These are phyloP conservation scores for Cotesia glomerata DNA, from an alignment of 1,140 invertebrate genomes.

Conservation along the genomic window DNA sequence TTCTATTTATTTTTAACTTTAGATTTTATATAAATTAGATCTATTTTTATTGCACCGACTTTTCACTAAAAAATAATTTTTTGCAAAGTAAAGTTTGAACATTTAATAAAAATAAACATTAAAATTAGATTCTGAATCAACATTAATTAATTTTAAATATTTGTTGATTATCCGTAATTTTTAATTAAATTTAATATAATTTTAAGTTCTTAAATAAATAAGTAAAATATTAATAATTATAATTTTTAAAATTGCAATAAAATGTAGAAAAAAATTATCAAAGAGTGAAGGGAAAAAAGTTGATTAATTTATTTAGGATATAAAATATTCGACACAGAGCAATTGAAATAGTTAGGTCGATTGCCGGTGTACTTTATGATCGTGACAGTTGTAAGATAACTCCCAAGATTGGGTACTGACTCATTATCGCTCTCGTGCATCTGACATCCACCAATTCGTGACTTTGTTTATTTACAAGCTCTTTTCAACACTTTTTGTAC, in stretches of 20 bases:
- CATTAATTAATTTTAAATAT: too few species aligned
- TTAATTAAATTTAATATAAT: too few species aligned
- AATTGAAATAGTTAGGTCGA: background rate
- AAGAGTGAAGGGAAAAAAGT: background rate
- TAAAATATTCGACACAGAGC: background rate
- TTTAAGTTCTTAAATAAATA: too few species aligned
- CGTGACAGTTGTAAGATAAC: slow-evolving; percentile 12
- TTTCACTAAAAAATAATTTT: background rate
- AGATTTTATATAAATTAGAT: background rate
- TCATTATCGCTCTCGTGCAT: slow-evolving; percentile 14
- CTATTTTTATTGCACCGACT: background rate
- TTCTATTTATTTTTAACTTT: background rate
- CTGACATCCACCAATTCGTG: slow-evolving; percentile 16
- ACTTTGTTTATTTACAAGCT: background rate
- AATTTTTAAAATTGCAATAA: background rate
- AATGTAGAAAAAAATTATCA: background rate
- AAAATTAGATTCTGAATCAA: too few species aligned
- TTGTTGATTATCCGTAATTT: too few species aligned
- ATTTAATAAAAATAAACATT: too few species aligned
- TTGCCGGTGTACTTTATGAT: background rate
- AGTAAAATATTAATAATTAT: too few species aligned
- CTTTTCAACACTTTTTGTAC: too few species aligned
- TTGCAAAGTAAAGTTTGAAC: too few species aligned
- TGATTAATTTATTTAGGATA: background rate
- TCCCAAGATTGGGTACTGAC: background rate